phyloP scores from a whole-genome alignment of 2,113 vertebrate species.

The Tauraco erythrolophus region DNA sequence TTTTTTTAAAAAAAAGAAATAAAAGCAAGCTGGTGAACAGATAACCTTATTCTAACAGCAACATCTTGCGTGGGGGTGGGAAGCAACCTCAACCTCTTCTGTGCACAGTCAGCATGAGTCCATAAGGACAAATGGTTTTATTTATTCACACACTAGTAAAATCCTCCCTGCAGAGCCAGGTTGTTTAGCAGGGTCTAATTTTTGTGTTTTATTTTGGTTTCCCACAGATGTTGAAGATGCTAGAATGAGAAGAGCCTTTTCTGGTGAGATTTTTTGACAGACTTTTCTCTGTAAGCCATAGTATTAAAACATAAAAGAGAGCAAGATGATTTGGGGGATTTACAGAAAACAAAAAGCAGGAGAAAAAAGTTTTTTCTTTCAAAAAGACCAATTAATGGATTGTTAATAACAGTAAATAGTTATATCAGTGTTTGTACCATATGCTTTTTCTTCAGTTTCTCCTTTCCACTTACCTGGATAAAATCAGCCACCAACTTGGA shows the following conservation, averaged over 20 bases:
- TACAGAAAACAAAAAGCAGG: neutral
- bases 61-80: neutral
- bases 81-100: neutral
- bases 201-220: slow-evolving; percentile 44
- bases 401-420: neutral
- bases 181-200: slow-evolving; percentile 8
- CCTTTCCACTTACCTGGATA: neutral
- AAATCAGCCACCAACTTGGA: neutral
- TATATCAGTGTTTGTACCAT: neutral
- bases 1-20: neutral
- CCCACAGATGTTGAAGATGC: slow-evolving; percentile 8
- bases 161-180: neutral
- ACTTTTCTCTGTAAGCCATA: neutral
- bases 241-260: neutral
- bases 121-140: slow-evolving; percentile 48
- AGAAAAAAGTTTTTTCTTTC: neutral
- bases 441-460: neutral
- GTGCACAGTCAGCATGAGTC: neutral
- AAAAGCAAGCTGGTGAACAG: neutral
- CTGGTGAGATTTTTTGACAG: neutral
- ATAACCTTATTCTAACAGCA: neutral
- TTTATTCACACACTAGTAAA: slow-evolving; percentile 50
- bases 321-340: neutral
- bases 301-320: neutral
- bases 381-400: neutral